Evolutionary conservation across 2,888 invertebrate species (phyloP), one percentile per base, ranked within the genome.

Genomic region (Pammene aurita): DNA sequence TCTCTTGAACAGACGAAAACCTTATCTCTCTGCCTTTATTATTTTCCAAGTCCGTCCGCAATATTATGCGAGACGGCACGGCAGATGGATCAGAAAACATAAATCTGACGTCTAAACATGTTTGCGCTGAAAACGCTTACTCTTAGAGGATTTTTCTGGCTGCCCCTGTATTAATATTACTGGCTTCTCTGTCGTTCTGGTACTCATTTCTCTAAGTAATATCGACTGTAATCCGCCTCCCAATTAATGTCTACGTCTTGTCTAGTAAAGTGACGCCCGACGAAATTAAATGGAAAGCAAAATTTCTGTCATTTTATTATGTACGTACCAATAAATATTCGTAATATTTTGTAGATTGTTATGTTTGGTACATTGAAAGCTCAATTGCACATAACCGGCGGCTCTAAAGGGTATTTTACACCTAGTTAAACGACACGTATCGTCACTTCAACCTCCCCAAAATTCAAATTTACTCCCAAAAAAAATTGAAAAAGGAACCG

Each of bases 61-160:
- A 88, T 89, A 90, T 90, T 89, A 90, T 87, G 86, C 88, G 85
- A 88, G 83, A 84, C 83, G 83, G 82, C 80, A 83, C 81, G 84
- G 84, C 85, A 86, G 89, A 89, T 87, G 87, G 88, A 90, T 89
- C 88, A 88, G 87, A 86, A 88, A 85, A 88, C 87, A 89, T 88
- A 90, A 90, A 90, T 90, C 87, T 87, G 83, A 85, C 81, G 83
- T 86, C 86, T 89, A 85, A 90, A 87, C 86, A 88, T 89, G 87
- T 90, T 89, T 87, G 82, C 83, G 81, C 78, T 83, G 80, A 82
- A 86, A 80, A 79, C 78, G 73, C 73, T 77, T 75, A 75, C 72
- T 77, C 76, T 73, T 74, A 82, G 77, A 77, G 73, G 78, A 80
- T 84, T 76, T 76, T 76, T 76, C 72, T 73, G 71, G 62, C 74